Conservation (phyloP, 2,888 invertebrate genomes). For the Cotesia congregata region DNA sequence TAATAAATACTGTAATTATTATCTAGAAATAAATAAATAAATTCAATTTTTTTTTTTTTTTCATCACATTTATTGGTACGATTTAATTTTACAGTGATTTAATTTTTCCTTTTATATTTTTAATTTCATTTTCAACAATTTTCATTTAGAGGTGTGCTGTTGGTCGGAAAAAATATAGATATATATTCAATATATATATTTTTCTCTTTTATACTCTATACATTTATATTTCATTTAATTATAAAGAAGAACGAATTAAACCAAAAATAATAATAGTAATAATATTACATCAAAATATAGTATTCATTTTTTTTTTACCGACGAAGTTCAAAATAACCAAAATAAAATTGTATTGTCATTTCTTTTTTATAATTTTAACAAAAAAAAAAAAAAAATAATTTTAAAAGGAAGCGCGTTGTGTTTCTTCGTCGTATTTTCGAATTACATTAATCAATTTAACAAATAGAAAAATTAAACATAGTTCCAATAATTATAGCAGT, state of each 20-base stretch:
- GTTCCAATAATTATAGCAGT: not conserved
- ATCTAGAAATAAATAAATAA: conserved; percentile 3
- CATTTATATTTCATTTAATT: not conserved
- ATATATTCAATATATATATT: not conserved
- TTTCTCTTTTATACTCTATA: not conserved
- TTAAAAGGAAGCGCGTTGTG: not conserved
- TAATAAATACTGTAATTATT: too few relatives aligned
- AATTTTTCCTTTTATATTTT: conserved; percentile 52
- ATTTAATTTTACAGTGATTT: conserved; percentile 63
- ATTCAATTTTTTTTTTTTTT: conserved; percentile 47
- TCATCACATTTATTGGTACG: conserved; percentile 66
- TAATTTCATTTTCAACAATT: conserved; percentile 60
- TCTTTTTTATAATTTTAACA: not conserved
- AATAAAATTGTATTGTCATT: not conserved
- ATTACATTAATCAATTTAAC: not conserved
- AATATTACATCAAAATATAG: not conserved
- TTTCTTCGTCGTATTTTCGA: not conserved
- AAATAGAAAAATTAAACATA: not conserved
- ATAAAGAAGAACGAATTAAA: not conserved
- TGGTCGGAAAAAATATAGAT: not conserved
- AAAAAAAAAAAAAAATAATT: not conserved
- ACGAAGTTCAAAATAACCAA: not conserved
- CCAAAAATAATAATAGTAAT: not conserved
- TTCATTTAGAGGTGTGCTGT: conserved; percentile 61
- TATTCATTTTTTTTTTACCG: not conserved